These are phyloP conservation scores for Meloidogyne floridensis DNA, from an alignment of 1,140 invertebrate species.

Conservation along the genomic window DNA sequence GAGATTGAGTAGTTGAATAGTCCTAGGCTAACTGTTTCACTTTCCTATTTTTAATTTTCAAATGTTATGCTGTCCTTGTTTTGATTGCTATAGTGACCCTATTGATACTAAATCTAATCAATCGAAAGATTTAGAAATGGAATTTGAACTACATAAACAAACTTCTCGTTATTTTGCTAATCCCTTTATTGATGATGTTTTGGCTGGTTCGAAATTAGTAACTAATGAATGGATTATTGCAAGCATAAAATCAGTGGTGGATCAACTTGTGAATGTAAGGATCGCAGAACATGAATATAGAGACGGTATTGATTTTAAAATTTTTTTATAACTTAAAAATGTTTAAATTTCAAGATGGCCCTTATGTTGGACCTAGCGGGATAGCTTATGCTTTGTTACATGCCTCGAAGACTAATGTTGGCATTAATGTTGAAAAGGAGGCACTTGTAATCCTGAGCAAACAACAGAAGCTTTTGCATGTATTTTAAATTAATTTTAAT, in stretches of 20 bases:
- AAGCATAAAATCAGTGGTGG: background rate
- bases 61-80: background rate
- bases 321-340: no score
- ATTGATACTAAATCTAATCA: background rate
- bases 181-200: constrained; percentile 5
- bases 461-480: constrained; percentile 17
- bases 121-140: background rate
- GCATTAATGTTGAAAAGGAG: constrained; percentile 11
- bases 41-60: no score
- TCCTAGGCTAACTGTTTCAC: no score
- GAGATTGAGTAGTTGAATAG: no score
- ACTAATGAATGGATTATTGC: constrained; percentile 18
- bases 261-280: background rate
- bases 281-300: background rate
- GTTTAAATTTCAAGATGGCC: constrained; percentile 31
- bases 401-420: background rate
- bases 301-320: constrained; percentile 18
- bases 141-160: background rate
- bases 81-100: background rate
- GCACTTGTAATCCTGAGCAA: background rate
- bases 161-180: constrained; percentile 12
- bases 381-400: constrained; percentile 34
- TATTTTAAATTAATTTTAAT: background rate
- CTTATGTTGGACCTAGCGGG: constrained; percentile 34
- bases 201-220: background rate